Base-by-base conservation (phyloP, 2,888 invertebrate genomes). In the Adelphocoris suturalis region DNA sequence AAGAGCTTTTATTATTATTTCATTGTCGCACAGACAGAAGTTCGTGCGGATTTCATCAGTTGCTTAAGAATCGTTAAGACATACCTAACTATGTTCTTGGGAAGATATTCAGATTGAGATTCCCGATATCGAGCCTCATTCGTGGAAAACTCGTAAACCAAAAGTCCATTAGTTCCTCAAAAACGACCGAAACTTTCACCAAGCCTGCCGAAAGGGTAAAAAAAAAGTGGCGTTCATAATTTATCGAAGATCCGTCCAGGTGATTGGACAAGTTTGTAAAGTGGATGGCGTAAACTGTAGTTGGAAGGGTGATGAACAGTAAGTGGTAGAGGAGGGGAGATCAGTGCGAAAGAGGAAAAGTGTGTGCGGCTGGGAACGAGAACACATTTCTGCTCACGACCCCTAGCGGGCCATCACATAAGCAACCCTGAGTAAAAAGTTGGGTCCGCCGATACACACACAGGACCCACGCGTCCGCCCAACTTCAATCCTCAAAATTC, bases 401-500 rank as follows among this genome's bases (percentile, higher is more conserved):
- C 52, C 52, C 52, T 14, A 68, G 68, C 52, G 23, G 68, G 68
- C 68, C 68, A 68, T 68, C 68, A 23, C 68, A 23, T 23, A 68
- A 23, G 23, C 23, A 68, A 19, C 68, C 68, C 23, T 68, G 68
- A 68, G 68, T 68, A 68, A 68, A 68, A 68, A 68, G 68, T 68
- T 68, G 23, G 68, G 68, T 68, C 68, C 68, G 68, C 68, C 68
- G 68, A 68, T 68, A 68, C 68, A 68, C 23, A 11, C 23, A 23
- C 19, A 12, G 23, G 23, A 9, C 7, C 68, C 68, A 23, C 23
- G 23, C 68, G 68, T 68, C 5, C 13, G 11, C 23, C 68, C 11
- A 82, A 82, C 82, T 52, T 82, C 48, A 48, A 55, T 55, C 52
- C 82, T 82, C 48, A 48, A 82, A 82, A 82, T 82, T 82, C 82